Base-by-base conservation (phyloP, 1,140 invertebrate species). In the Halesus radiatus region DNA sequence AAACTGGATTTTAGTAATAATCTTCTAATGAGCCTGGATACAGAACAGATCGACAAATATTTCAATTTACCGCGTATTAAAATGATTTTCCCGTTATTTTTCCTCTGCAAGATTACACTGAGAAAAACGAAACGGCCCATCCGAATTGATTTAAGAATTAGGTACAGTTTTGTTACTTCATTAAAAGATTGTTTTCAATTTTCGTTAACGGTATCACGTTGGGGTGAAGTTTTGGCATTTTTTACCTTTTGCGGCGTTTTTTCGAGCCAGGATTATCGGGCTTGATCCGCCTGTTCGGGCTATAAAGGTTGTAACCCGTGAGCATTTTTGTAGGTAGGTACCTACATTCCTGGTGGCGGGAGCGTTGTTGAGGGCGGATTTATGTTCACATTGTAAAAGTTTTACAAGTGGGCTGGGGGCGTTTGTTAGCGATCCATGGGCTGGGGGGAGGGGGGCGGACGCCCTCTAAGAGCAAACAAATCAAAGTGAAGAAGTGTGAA, bases 301-400 rank as follows among this genome's bases (percentile, higher is more conserved):
- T 52, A 54, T 78, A 78, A 78, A 64, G 76, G 80, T 77, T 81
- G 80, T 77, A 56, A 73, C 74, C 80, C 80, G 74, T 62, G 80
- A 81, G 80, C 80, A 77, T 76, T 81, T 81, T 72, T 75, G 80
- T 81, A 81, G 54, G 68, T 64, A 60, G 45, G 54, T 52, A 45
- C 15, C 20, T 77, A 77, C 76, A 60, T 76, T 76, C 74, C 56
- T 58, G 56, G 80, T 58, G 56, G 80, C 80, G 80, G 79, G 82
- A 72, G 80, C 82, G 78, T 79, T 83, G 82, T 83, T 83, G 82
- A 76, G 79, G 80, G 76, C 80, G 82, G 79, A 83, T 83, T 83
- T 83, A 83, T 83, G 82, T 83, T 81, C 79, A 79, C 82, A 83
- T 83, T 83, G 82, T 83, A 83, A 83, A 83, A 83, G 82, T 83